phyloP scores from a whole-genome alignment of 2,113 vertebrate genomes.

The Pterocles orientalis region DNA sequence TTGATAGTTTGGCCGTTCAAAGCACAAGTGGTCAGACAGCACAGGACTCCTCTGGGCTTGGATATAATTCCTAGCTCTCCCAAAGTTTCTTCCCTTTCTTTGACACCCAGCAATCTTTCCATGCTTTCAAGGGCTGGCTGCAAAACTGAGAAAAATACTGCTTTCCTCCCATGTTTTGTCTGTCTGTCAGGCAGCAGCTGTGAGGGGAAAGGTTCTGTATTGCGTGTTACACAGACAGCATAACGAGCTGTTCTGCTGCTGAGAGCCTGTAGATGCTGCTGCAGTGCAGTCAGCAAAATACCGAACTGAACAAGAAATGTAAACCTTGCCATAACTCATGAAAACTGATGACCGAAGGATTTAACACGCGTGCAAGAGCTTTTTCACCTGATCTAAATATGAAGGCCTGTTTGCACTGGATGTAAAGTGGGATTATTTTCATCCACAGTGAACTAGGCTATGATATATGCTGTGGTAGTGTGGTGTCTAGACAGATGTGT shows the following conservation, averaged over 20 bases:
- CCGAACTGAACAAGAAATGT: not conserved
- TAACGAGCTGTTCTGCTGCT: not conserved
- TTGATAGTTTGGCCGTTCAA: not conserved
- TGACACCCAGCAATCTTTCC: not conserved
- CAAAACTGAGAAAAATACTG: not conserved
- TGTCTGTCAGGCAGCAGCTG: not conserved
- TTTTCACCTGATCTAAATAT: not conserved
- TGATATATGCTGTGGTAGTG: not conserved
- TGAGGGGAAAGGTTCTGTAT: not conserved
- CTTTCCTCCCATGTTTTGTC: not conserved
- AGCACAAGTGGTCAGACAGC: not conserved
- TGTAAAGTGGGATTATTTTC: not conserved
- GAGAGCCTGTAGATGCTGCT: constrained; percentile 38
- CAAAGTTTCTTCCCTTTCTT: not conserved
- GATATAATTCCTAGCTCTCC: not conserved
- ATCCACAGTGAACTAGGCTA: not conserved
- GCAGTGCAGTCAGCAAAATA: not conserved
- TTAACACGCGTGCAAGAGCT: fast-evolving
- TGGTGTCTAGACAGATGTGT: not conserved
- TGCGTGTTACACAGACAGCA: not conserved
- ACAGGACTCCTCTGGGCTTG: not conserved
- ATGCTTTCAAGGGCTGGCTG: not conserved
- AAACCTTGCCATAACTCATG: not conserved
- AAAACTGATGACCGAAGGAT: not conserved
- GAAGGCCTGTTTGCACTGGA: not conserved